phyloP scores from a whole-genome alignment of 2,888 invertebrate species.

The Drosophila niveifrons region DNA sequence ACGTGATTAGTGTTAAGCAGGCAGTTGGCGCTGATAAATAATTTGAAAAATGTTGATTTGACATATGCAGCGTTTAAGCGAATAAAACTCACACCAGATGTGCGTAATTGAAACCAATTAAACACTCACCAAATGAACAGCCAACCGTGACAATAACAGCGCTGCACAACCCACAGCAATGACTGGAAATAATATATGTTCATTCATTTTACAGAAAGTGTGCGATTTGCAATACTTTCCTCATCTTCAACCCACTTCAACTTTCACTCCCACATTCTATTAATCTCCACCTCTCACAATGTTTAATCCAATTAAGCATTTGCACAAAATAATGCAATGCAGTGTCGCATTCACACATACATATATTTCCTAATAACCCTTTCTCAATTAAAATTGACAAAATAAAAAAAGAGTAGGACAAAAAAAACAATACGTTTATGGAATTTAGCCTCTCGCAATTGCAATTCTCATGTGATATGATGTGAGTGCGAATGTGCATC shows the following conservation, averaged over 20 bases:
- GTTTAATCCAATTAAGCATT: slow-evolving; percentile 1
- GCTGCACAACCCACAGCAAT: not conserved
- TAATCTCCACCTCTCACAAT: not conserved
- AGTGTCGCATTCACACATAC: not conserved
- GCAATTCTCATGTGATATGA: not conserved
- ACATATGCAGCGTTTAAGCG: not conserved
- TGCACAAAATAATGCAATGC: not conserved
- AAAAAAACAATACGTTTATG: not conserved
- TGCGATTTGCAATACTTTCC: slow-evolving; percentile 1
- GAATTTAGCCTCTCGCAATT: not conserved
- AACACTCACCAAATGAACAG: slow-evolving; percentile 7
- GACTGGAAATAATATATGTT: not conserved
- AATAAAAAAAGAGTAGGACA: not conserved
- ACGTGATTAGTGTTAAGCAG: not conserved
- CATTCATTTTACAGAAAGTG: not conserved
- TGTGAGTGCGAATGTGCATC: not conserved
- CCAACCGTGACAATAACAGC: slow-evolving; percentile 1
- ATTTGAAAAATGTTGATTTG: not conserved
- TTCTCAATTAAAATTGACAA: not conserved
- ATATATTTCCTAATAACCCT: slow-evolving; percentile 1
- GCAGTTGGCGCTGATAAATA: not conserved
- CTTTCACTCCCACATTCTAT: not conserved
- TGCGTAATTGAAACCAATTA: slow-evolving; percentile 8
- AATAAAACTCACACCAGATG: slow-evolving; percentile 1
- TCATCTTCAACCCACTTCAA: not conserved